phyloP scores from a whole-genome alignment of 2,888 invertebrate genomes.

The Chironomus tentans region DNA sequence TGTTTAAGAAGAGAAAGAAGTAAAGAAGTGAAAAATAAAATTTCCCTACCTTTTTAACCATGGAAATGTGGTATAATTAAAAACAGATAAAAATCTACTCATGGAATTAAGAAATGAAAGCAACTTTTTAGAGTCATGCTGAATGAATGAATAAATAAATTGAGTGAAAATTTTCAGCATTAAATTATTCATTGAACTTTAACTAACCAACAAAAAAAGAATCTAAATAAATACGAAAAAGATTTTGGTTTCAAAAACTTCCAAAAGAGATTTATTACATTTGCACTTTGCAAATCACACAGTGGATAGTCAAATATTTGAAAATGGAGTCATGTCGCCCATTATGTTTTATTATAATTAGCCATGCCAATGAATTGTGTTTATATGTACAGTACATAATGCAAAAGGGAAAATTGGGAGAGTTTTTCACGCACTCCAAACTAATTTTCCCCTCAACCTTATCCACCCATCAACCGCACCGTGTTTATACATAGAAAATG shows the following conservation, averaged over 20 bases:
- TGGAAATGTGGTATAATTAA: no score
- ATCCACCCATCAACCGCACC: background rate
- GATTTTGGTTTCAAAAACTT: background rate
- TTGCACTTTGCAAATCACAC: slow-evolving; percentile 16
- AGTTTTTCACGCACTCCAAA: background rate
- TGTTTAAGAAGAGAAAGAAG: no score
- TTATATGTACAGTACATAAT: background rate
- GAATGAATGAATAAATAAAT: no score
- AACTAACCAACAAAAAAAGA: background rate
- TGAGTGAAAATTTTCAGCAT: no score
- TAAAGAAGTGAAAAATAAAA: no score
- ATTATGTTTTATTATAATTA: slow-evolving; percentile 25
- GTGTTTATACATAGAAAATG: background rate
- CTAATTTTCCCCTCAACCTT: background rate
- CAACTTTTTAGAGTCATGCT: no score
- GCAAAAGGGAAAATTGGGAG: no score
- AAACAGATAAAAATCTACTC: no score
- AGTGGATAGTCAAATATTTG: background rate
- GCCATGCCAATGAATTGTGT: background rate
- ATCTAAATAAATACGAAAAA: background rate
- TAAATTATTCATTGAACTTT: no score
- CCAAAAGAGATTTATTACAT: slow-evolving; percentile 16
- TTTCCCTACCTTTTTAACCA: no score
- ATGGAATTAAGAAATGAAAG: no score
- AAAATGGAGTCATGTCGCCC: slow-evolving; percentile 3